These are phyloP conservation scores for Campoletis sonorensis DNA, from an alignment of 1,140 invertebrate species.

Conservation along the genomic window DNA sequence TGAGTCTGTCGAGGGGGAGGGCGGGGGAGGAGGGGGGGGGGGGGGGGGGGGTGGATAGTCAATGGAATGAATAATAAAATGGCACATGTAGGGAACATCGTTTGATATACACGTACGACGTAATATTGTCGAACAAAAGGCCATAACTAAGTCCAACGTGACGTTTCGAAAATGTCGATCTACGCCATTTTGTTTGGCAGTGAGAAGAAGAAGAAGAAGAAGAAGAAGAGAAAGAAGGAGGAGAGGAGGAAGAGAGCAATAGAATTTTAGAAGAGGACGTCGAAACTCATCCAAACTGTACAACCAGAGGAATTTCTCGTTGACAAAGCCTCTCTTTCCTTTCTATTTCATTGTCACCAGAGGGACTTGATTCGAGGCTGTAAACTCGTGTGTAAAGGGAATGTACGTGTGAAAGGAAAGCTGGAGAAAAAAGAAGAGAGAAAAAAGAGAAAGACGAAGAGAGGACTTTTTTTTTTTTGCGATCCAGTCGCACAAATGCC, in stretches of 20 bases:
- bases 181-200: neutral
- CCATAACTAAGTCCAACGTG: neutral
- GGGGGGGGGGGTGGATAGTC: neutral
- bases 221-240: neutral
- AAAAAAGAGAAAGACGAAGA: no score
- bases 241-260: neutral
- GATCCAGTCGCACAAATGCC: no score
- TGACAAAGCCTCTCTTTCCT: conserved; percentile 11
- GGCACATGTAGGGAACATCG: neutral
- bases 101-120: neutral
- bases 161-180: neutral
- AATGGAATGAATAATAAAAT: conserved; percentile 46
- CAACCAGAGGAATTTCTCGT: conserved; percentile 3
- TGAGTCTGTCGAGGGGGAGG: neutral
- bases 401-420: no score
- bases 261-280: conserved; percentile 2
- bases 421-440: no score
- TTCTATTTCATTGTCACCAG: neutral
- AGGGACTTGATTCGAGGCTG: no score
- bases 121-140: conserved; percentile 6
- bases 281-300: neutral
- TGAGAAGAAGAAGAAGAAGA: neutral
- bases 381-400: no score
- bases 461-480: no score
- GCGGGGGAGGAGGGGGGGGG: neutral